Evolutionary conservation across 2,113 vertebrate species (phyloP).

Genomic region (Recurvirostra avosetta): DNA sequence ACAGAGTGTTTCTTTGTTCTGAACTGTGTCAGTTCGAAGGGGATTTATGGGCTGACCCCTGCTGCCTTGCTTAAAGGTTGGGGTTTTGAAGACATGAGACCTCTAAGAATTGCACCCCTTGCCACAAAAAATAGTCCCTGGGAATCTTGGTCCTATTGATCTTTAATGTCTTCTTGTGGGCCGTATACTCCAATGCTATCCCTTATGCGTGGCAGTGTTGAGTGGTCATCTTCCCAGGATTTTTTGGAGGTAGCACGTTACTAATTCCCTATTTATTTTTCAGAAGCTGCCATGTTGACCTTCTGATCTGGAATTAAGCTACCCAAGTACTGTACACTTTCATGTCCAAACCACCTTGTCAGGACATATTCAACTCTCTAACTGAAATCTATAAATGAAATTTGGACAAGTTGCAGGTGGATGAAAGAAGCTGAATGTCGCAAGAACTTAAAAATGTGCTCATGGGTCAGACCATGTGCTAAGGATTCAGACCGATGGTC

Average conservation of each 20-base stretch:
- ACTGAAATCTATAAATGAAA: background rate
- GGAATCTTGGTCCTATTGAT: background rate
- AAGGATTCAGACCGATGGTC: background rate
- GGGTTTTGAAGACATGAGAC: background rate
- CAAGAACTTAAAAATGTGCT: background rate
- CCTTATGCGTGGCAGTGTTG: background rate
- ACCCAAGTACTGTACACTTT: background rate
- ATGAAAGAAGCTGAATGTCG: background rate
- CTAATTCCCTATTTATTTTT: background rate
- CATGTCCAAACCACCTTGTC: background rate
- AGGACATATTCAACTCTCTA: background rate
- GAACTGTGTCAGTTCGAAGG: background rate
- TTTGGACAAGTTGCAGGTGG: background rate
- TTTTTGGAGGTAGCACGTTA: background rate
- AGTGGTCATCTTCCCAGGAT: background rate
- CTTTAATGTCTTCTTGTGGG: background rate
- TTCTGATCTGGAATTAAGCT: background rate
- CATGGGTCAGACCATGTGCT: background rate
- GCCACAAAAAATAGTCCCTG: background rate
- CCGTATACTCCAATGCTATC: background rate
- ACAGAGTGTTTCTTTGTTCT: background rate
- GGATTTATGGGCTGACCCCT: background rate
- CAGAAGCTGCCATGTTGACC: background rate
- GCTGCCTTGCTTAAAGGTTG: background rate
- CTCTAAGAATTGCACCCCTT: background rate